Conservation (phyloP, 1,140 invertebrate genomes). For the Aporrectodea caliginosa region DNA sequence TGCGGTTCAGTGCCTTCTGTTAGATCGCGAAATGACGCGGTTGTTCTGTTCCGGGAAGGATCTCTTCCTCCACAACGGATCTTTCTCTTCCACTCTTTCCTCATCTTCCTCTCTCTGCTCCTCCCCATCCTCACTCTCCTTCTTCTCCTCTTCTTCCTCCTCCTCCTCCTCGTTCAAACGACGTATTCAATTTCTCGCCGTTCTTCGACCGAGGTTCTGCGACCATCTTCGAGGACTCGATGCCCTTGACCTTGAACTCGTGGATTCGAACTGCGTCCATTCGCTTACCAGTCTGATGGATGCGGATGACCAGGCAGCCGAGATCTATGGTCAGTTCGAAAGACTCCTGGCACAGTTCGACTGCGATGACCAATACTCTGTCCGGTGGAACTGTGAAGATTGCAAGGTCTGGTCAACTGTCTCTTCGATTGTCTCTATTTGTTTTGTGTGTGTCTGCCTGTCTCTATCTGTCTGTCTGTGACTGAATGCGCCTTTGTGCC, state of each 20-base stretch:
- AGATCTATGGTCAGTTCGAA: neutral
- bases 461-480: too few species aligned
- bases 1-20: too few species aligned
- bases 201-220: neutral
- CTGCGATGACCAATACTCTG: neutral
- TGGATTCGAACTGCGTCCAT: neutral
- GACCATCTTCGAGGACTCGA: neutral
- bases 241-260: neutral
- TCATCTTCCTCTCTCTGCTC: neutral
- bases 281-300: neutral
- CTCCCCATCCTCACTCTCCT: neutral
- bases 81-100: neutral
- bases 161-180: neutral
- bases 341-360: neutral
- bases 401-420: neutral
- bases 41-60: too few species aligned
- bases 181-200: neutral
- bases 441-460: too few species aligned
- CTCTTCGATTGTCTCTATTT: too few species aligned
- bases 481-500: too few species aligned
- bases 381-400: neutral
- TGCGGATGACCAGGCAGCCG: neutral
- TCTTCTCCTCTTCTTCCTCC: neutral
- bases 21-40: too few species aligned
- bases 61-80: too few species aligned